Conservation (phyloP, 2,797 vertebrate species). For the Threskiornis aethiopicus region DNA sequence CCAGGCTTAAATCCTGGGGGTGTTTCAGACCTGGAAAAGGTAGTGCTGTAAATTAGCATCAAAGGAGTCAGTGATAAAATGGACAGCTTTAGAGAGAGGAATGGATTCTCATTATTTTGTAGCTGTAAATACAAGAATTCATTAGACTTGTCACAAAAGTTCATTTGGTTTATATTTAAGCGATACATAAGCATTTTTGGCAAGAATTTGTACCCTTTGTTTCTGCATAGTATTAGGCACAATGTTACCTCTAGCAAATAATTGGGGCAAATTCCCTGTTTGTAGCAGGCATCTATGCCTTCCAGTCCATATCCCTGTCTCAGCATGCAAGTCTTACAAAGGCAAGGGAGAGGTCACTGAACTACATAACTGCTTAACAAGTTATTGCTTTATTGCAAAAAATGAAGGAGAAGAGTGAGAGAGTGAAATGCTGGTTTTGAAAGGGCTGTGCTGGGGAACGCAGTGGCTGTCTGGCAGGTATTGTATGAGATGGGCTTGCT, state of each 20-base stretch:
- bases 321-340: not conserved
- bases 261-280: not conserved
- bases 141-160: not conserved
- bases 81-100: not conserved
- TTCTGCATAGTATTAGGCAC: not conserved
- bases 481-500: not conserved
- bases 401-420: not conserved
- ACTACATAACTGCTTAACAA: not conserved
- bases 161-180: not conserved
- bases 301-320: not conserved
- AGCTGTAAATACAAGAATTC: not conserved
- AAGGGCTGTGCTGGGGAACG: not conserved
- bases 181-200: not conserved
- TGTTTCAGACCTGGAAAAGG: not conserved
- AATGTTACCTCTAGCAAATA: not conserved
- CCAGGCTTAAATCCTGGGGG: not conserved
- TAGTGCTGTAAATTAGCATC: not conserved
- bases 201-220: not conserved
- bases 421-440: not conserved
- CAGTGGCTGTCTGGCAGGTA: slow-evolving; percentile 12
- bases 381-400: not conserved
- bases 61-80: not conserved
- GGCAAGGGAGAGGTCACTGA: not conserved
- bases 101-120: not conserved
- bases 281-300: not conserved